Base-by-base conservation (phyloP, 2,888 invertebrate species). In the Crioceris asparagi region DNA sequence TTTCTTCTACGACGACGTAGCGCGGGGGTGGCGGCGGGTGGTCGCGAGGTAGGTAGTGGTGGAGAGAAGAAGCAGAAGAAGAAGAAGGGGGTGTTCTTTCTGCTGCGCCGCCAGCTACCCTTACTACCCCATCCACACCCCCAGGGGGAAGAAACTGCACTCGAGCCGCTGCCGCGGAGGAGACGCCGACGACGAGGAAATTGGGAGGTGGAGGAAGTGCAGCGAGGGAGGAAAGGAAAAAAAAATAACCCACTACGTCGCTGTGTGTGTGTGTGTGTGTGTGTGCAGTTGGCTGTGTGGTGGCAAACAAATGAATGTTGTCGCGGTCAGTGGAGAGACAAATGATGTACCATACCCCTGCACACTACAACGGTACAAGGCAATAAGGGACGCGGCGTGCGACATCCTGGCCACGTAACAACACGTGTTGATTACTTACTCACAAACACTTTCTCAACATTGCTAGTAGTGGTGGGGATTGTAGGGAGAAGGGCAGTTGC, bases 1-100 rank as follows among this genome's bases (percentile, higher is more conserved):
- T 52, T 60, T 59, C 59, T 61, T 57, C 55, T 30, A 11, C 17
- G 16, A 23, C 53, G n/a, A n/a, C n/a, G n/a, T n/a, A n/a, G n/a
- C 50, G 49, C 47, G 48, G 40, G 46, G 49, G 46, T 45, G 44
- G 41, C 38, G 44, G 45, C 49, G 52, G 48, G 46, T 46, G 44
- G 44, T 41, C 47, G 37, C 27, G 44, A 32, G 35, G 43, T 37
- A 37, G 26, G 32, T 29, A 30, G 38, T 17, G 44, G 38, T 36
- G 38, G 33, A 21, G 40, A 36, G n/a, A n/a, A n/a, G n/a, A n/a
- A n/a, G n/a, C n/a, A n/a, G n/a, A n/a, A n/a, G n/a, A n/a, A n/a
- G n/a, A n/a, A n/a, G n/a, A n/a, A n/a, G n/a, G n/a, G n/a, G n/a
- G n/a, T n/a, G n/a, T n/a, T n/a, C n/a, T n/a, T n/a, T n/a, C n/a